phyloP scores from a whole-genome alignment of 35 echinoderm and acorn worm genomes.

The Stichopus chloronotus region DNA sequence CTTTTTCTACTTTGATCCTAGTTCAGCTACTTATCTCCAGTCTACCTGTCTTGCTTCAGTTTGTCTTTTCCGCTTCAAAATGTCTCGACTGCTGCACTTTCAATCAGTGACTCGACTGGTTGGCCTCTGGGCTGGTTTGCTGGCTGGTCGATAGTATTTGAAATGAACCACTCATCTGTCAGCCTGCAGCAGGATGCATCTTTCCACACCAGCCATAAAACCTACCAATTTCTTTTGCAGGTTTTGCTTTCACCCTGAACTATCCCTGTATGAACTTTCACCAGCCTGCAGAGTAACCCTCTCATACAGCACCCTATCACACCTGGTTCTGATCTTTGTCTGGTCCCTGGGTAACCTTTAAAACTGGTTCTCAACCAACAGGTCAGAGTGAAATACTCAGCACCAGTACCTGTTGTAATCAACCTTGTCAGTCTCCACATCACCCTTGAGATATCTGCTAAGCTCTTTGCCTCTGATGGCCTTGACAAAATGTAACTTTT shows the following conservation, averaged over 20 bases:
- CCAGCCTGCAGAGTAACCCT: conserved; percentile 11
- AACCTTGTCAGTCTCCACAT: conserved; percentile 35
- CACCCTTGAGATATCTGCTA: conserved; percentile 42
- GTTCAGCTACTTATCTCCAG: too few relatives aligned
- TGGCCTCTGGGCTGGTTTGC: not conserved
- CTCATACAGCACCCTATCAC: conserved; percentile 24
- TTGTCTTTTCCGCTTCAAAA: too few relatives aligned
- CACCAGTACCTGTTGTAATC: conserved; percentile 10
- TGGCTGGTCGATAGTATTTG: not conserved
- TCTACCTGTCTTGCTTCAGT: too few relatives aligned
- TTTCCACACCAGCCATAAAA: conserved; percentile 48
- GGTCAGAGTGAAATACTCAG: not conserved
- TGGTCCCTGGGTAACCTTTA: conserved; percentile 43
- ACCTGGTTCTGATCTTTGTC: conserved; percentile 38
- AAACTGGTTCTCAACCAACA: conserved; percentile 18
- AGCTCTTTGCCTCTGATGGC: conserved; percentile 17
- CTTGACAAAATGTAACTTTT: conserved; percentile 15
- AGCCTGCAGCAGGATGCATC: conserved; percentile 28
- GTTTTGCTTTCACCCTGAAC: conserved; percentile 51
- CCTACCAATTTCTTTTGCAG: conserved; percentile 12
- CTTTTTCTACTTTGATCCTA: too few relatives aligned
- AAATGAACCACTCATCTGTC: conserved; percentile 35
- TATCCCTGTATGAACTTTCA: conserved; percentile 41
- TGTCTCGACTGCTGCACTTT: not conserved
- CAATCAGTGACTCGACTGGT: not conserved